Percentiles rank a stretch among this genome's conserved stretches.
phyloP scores from a whole-genome alignment of 2,113 vertebrate genomes.

The Campylomormyrus numenius region DNA sequence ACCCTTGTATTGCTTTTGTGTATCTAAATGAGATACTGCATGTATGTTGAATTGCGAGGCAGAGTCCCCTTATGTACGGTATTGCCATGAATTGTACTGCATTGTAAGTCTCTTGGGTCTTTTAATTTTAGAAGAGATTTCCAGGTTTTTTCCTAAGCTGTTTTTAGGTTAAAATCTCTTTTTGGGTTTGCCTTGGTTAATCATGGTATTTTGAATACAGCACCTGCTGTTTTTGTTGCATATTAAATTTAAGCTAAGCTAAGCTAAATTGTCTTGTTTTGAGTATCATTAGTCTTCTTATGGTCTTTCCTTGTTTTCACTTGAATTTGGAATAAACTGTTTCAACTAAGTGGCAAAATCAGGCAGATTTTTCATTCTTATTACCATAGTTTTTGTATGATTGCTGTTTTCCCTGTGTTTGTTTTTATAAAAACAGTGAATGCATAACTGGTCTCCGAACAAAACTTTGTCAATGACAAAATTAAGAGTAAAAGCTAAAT shows the following conservation, averaged over 20 bases:
- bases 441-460: background rate
- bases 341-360: background rate
- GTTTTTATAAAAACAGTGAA: background rate
- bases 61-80: background rate
- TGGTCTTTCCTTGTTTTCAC: background rate
- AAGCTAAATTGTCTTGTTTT: background rate
- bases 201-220: background rate
- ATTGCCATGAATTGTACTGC: background rate
- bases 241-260: background rate
- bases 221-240: background rate
- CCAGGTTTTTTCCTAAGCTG: background rate
- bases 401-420: background rate
- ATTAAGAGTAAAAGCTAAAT: background rate
- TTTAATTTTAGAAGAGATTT: background rate
- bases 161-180: background rate
- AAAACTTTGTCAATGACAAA: background rate
- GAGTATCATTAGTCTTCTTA: background rate
- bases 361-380: background rate
- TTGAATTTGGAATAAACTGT: background rate
- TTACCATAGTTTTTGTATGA: background rate
- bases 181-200: background rate
- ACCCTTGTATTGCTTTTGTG: background rate
- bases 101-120: background rate
- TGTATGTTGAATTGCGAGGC: background rate
- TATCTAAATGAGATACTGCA: background rate